phyloP scores from a whole-genome alignment of 2,888 invertebrate genomes.

The Leucoptera coffeella region DNA sequence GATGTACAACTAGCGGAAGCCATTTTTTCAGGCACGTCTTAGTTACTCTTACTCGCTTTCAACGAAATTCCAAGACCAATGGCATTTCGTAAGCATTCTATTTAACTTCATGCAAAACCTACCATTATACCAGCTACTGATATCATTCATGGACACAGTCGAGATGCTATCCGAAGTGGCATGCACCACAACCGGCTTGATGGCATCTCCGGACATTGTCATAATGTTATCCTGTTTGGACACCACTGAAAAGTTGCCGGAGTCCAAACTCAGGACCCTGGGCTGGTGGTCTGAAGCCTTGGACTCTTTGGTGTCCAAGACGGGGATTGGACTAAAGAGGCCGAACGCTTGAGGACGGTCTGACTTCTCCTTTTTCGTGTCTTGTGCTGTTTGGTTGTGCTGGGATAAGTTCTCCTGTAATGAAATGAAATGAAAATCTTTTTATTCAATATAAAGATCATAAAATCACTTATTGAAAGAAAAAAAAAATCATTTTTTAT shows the following conservation, averaged over 20 bases:
- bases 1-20: no score
- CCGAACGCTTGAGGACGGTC: conserved; percentile 37
- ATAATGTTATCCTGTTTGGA: conserved; percentile 28
- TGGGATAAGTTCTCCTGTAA: conserved; percentile 25
- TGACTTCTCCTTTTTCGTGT: conserved; percentile 3
- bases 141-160: conserved; percentile 53
- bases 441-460: no score
- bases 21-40: no score
- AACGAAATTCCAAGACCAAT: no score
- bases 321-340: conserved; percentile 48
- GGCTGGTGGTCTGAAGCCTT: conserved; percentile 27
- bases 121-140: conserved; percentile 63
- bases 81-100: no score
- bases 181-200: conserved; percentile 27
- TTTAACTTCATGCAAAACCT: conserved; percentile 8
- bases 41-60: no score
- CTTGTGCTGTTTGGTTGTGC: conserved; percentile 9
- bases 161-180: conserved; percentile 36
- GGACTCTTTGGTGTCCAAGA: conserved; percentile 28
- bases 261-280: conserved; percentile 29
- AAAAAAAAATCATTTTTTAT: no score
- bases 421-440: not conserved
- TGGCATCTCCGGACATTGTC: conserved; percentile 26
- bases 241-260: conserved; percentile 33
- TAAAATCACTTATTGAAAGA: no score